Conservation (phyloP, 1,140 invertebrate genomes). For the Drosophila repleta region DNA sequence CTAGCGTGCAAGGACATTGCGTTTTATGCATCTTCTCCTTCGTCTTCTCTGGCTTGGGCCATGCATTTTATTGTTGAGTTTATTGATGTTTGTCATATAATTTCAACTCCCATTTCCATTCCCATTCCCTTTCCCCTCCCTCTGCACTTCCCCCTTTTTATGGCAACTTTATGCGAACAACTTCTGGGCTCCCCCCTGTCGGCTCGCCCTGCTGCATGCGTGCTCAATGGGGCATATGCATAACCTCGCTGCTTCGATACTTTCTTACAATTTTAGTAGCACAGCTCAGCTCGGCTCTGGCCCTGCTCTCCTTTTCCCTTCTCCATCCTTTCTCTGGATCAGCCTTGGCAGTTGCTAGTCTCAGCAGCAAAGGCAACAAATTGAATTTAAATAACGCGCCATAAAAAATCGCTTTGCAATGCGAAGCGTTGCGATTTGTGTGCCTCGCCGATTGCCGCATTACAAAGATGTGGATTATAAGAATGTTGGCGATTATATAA, state of each 20-base stretch:
- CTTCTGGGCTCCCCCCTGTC: neutral
- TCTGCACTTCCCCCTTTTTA: conserved; percentile 6
- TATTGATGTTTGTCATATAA: conserved; percentile 71
- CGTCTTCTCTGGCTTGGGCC: conserved; percentile 9
- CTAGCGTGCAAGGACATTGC: conserved; percentile 58
- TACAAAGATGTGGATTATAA: conserved; percentile 15
- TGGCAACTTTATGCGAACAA: conserved; percentile 28
- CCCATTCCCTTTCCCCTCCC: neutral
- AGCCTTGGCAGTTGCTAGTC: neutral
- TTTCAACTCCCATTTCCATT: conserved; percentile 9
- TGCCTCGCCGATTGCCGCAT: neutral
- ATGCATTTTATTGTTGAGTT: conserved; percentile 66
- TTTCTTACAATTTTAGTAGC: conserved; percentile 46
- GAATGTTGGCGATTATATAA: conserved; percentile 1
- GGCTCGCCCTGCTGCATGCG: conserved; percentile 8
- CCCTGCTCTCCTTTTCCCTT: neutral
- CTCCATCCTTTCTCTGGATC: too few relatives aligned
- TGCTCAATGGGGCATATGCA: conserved; percentile 50
- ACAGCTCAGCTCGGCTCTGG: neutral
- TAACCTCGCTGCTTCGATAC: conserved; percentile 37
- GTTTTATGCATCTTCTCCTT: conserved; percentile 31
- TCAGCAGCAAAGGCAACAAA: conserved; percentile 30
- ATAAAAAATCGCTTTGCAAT: conserved; percentile 38
- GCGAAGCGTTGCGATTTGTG: conserved; percentile 24
- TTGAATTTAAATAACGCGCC: conserved; percentile 48